Evolutionary conservation across 2,888 invertebrate species (phyloP), one percentile per base, ranked within the genome.

Genomic region (Keiferia lycopersicella): DNA sequence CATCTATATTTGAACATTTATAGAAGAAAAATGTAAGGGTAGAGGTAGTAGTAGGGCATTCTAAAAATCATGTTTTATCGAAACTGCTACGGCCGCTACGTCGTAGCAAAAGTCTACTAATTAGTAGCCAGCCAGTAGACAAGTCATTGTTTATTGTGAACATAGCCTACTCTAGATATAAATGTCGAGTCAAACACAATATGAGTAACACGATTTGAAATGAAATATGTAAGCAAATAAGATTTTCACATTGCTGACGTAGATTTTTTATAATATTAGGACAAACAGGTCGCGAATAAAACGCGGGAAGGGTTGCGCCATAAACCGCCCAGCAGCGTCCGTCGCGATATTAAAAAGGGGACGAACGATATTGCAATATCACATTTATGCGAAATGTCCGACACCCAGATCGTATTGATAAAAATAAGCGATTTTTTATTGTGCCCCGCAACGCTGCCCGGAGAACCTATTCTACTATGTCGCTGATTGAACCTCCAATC

Each of bases 341-440:
- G 88, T 84, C 86, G 89, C 85, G 87, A 91, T 91, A 91, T 91
- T 91, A 91, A 91, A 91, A 91, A 91, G 87, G 91, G 91, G 91
- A 87, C 90, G 85, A 86, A 86, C 87, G 91, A 87, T 90, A 91
- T 91, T 91, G 91, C 91, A 89, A 91, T 91, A 90, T 91, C 91
- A 91, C 91, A 90, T 91, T 91, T 91, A 91, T 91, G 88, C 87
- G 90, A 90, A 91, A 90, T 91, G 91, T 90, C 90, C 89, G 79
- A 89, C 91, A 88, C 85, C 83, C 87, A 90, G 91, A 91, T 91
- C 88, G 87, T 88, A 90, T 91, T 91, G 91, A 91, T 91, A 91
- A 91, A 90, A 91, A 89, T 91, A 91, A 90, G 89, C 91, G 85
- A 86, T 88, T 90, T 90, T 91, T 91, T 91, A 90, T 88, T 88